phyloP scores from a whole-genome alignment of 2,888 invertebrate genomes.

The Xiphydria camelus region DNA sequence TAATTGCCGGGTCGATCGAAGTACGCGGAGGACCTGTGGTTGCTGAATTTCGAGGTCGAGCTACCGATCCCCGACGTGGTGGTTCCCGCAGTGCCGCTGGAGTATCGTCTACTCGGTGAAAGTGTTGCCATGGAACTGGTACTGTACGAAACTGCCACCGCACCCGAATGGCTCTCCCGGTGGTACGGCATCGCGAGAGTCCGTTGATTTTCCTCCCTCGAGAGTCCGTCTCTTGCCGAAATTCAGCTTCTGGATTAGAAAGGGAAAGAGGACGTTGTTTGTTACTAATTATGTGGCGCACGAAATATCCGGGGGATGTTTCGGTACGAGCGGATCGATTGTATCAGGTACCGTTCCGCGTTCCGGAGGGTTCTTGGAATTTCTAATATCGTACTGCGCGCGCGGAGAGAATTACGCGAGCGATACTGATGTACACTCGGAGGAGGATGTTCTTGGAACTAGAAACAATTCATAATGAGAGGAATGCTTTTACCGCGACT shows the following conservation, averaged over 20 bases:
- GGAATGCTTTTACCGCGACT: too few relatives aligned
- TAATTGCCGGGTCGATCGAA: conserved; percentile 34
- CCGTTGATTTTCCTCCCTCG: not conserved
- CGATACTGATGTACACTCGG: too few relatives aligned
- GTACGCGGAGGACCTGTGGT: conserved; percentile 32
- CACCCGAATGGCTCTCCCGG: conserved; percentile 48
- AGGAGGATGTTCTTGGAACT: too few relatives aligned
- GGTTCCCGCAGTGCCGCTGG: conserved; percentile 32
- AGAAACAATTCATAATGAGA: too few relatives aligned
- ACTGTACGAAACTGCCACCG: conserved; percentile 50
- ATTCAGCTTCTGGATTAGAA: not conserved
- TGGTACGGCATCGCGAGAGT: conserved; percentile 47
- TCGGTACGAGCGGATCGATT: too few relatives aligned
- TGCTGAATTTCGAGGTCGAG: conserved; percentile 35
- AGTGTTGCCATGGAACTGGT: conserved; percentile 49
- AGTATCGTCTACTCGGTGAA: conserved; percentile 47
- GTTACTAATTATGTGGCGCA: too few relatives aligned
- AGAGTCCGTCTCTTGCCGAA: too few relatives aligned
- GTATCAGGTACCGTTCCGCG: too few relatives aligned
- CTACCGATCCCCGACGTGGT: conserved; percentile 33
- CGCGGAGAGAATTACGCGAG: too few relatives aligned
- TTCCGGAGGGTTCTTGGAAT: too few relatives aligned
- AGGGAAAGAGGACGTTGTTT: not conserved
- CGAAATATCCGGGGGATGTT: too few relatives aligned
- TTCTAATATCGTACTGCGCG: too few relatives aligned